phyloP scores from a whole-genome alignment of 2,797 vertebrate genomes.

The Microctenopoma stevenorrisi region DNA sequence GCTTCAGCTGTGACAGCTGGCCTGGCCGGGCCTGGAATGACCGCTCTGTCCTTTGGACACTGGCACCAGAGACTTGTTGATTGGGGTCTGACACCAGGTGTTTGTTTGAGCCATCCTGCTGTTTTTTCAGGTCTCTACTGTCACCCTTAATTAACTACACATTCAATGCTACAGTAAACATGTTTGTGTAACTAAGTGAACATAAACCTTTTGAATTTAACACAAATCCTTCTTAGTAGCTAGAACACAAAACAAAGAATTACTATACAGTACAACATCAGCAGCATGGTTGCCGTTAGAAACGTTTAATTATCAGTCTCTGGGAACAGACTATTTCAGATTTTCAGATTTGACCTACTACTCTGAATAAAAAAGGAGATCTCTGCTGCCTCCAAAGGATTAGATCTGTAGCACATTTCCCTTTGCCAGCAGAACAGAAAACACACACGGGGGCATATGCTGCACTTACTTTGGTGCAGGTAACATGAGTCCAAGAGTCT shows the following conservation, averaged over 20 bases:
- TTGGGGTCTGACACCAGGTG: slow-evolving; percentile 62
- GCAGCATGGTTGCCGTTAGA: background rate
- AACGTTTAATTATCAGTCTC: slow-evolving; percentile 13
- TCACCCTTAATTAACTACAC: slow-evolving; percentile 54
- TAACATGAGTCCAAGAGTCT: slow-evolving; percentile 98
- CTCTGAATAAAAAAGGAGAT: slow-evolving; percentile 52
- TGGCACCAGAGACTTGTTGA: slow-evolving; percentile 65
- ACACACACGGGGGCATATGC: slow-evolving; percentile 27
- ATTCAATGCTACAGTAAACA: slow-evolving; percentile 24
- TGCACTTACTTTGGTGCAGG: slow-evolving; percentile 93
- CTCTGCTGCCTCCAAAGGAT: slow-evolving; percentile 43
- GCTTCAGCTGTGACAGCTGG: slow-evolving; percentile 59
- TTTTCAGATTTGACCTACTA: slow-evolving; percentile 50
- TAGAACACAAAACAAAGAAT: background rate
- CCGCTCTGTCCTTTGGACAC: slow-evolving; percentile 65
- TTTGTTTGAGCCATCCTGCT: slow-evolving; percentile 50
- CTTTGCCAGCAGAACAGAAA: slow-evolving; percentile 43
- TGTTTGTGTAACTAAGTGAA: slow-evolving; percentile 27
- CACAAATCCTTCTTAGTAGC: background rate
- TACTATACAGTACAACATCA: background rate
- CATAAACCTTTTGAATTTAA: background rate
- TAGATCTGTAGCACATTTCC: slow-evolving; percentile 52
- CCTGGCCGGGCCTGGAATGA: slow-evolving; percentile 34
- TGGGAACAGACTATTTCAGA: slow-evolving; percentile 39
- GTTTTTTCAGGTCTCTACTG: slow-evolving; percentile 44